Conservation (phyloP, 2,113 vertebrate species). For the Ophthalmolycus amberensis region DNA sequence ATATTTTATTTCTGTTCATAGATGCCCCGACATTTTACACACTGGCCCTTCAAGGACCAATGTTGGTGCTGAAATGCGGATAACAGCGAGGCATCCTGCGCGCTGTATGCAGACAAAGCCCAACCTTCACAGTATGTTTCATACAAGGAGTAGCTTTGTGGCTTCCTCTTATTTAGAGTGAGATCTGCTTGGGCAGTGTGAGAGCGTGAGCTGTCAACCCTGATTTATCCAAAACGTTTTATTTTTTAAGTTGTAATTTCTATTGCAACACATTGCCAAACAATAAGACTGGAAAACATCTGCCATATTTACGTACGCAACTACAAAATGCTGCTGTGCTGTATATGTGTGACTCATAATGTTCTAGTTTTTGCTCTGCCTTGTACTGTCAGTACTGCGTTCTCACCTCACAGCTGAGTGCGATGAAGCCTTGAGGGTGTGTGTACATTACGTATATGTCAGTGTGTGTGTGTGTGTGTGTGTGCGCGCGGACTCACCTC, state of each 20-base stretch:
- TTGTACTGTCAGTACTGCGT: not conserved
- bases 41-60: not conserved
- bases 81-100: not conserved
- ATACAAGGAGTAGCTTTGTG: not conserved
- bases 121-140: not conserved
- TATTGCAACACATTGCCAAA: not conserved
- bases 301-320: not conserved
- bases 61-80: not conserved
- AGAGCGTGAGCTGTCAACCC: not conserved
- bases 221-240: not conserved
- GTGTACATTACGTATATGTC: not conserved
- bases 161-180: not conserved
- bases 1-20: not conserved
- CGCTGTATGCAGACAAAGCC: not conserved
- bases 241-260: not conserved
- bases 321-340: not conserved
- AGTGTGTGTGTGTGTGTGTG: conserved; percentile 5
- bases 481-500: conserved; percentile 85
- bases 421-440: conserved; percentile 7
- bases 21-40: not conserved
- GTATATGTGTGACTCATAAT: conserved; percentile 9
- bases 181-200: not conserved
- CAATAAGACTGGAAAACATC: not conserved
- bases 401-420: conserved; percentile 10
- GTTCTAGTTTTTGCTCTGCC: conserved; percentile 24